phyloP scores from a whole-genome alignment of 2,888 invertebrate genomes.

The Nymphalis c-album region DNA sequence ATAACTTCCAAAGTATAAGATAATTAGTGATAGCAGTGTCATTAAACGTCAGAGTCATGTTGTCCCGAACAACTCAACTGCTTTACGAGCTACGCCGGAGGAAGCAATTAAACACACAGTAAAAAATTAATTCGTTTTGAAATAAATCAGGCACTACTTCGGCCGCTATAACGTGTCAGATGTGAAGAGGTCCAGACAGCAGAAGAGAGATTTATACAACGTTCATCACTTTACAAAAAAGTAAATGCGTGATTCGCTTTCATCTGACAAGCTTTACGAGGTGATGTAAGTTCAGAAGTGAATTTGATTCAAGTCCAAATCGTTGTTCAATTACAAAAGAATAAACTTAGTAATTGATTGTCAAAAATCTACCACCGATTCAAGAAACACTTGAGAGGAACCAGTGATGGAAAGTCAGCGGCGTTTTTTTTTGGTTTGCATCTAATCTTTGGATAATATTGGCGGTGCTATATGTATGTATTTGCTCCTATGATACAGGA shows the following conservation, averaged over 20 bases:
- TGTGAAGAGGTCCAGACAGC: slow-evolving; percentile 43
- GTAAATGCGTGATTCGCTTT: neutral
- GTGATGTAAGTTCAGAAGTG: no score
- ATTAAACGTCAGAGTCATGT: slow-evolving; percentile 43
- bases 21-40: slow-evolving; percentile 43
- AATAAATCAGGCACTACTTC: slow-evolving; percentile 43
- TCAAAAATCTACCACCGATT: no score
- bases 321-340: no score
- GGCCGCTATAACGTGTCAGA: slow-evolving; percentile 48
- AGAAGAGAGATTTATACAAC: neutral
- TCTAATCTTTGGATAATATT: no score
- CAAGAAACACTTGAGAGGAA: no score
- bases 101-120: slow-evolving; percentile 67
- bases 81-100: slow-evolving; percentile 54
- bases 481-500: no score
- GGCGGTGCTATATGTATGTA: no score
- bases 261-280: no score
- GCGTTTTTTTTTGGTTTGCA: no score
- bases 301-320: no score
- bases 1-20: slow-evolving; percentile 49
- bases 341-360: no score
- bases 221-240: neutral
- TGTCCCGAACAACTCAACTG: slow-evolving; percentile 40
- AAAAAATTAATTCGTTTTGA: slow-evolving; percentile 55
- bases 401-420: no score